phyloP scores from a whole-genome alignment of 2,888 invertebrate species.

The Emmelina monodactyla region DNA sequence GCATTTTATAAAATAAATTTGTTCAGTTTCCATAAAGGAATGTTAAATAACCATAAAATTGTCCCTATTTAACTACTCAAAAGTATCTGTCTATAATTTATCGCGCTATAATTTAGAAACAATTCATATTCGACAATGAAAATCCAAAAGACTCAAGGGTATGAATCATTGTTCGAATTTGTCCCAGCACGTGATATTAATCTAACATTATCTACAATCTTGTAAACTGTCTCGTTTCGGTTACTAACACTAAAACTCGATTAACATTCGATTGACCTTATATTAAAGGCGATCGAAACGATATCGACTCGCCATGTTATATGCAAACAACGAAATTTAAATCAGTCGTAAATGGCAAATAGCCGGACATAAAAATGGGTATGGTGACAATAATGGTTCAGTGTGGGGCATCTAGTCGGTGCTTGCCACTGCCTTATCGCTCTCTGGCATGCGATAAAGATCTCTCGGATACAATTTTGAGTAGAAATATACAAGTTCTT shows the following conservation, averaged over 20 bases:
- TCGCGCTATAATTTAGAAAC: background rate
- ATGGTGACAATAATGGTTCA: constrained; percentile 34
- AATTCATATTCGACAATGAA: background rate
- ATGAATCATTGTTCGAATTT: constrained; percentile 19
- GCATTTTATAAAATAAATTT: background rate
- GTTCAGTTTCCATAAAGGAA: background rate
- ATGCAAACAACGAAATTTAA: constrained; percentile 43
- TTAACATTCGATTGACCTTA: constrained; percentile 37
- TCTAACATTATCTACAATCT: constrained; percentile 34
- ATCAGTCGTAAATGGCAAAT: constrained; percentile 43
- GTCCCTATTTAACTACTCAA: background rate
- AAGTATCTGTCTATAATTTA: background rate
- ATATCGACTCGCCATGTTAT: constrained; percentile 36
- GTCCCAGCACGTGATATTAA: constrained; percentile 29
- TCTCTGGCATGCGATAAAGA: constrained; percentile 35
- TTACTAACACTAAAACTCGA: constrained; percentile 32
- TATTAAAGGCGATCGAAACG: constrained; percentile 36
- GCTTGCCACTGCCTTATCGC: constrained; percentile 28
- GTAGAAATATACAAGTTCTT: constrained; percentile 47
- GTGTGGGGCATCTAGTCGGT: constrained; percentile 22
- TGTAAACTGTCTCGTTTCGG: constrained; percentile 34
- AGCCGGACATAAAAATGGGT: constrained; percentile 35
- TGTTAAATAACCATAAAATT: background rate
- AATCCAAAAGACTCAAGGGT: constrained; percentile 1
- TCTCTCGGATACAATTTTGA: constrained; percentile 43